These are phyloP conservation scores for Eclectus roratus DNA, from an alignment of 2,113 vertebrate species.

Conservation along the genomic window DNA sequence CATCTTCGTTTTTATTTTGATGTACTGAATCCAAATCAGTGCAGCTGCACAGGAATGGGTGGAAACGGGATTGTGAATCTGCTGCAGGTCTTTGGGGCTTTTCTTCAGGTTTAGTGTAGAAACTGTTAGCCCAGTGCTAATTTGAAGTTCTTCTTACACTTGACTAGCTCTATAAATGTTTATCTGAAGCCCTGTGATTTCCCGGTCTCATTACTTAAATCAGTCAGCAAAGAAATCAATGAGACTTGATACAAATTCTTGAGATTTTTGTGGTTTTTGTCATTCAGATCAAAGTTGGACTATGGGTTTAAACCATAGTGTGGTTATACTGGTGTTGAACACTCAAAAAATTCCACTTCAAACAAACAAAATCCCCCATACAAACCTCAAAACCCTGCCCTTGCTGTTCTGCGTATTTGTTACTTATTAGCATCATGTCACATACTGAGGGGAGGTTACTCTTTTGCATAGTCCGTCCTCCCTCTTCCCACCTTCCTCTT, in stretches of 20 bases:
- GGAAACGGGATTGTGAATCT: not conserved
- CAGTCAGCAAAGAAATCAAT: not conserved
- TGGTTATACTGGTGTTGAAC: not conserved
- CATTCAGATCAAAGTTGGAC: not conserved
- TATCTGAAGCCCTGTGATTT: not conserved
- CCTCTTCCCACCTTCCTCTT: not conserved
- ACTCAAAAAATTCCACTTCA: not conserved
- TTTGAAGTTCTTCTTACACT: not conserved
- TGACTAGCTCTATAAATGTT: not conserved
- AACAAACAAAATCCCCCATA: not conserved
- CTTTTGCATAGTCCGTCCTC: not conserved
- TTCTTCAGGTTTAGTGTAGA: not conserved
- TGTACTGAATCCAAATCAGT: not conserved
- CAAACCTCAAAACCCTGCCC: not conserved
- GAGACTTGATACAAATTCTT: not conserved
- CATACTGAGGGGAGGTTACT: not conserved
- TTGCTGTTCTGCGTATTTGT: not conserved
- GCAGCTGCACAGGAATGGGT: not conserved
- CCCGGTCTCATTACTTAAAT: not conserved
- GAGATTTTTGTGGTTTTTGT: not conserved
- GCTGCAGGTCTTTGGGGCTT: not conserved
- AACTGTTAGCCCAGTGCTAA: not conserved
- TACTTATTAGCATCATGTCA: not conserved
- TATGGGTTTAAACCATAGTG: not conserved
- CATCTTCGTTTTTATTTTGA: not conserved